Evolutionary conservation across 2,888 invertebrate genomes (phyloP), one percentile per base, ranked within the genome.

Genomic region (Frankliniella fusca): DNA sequence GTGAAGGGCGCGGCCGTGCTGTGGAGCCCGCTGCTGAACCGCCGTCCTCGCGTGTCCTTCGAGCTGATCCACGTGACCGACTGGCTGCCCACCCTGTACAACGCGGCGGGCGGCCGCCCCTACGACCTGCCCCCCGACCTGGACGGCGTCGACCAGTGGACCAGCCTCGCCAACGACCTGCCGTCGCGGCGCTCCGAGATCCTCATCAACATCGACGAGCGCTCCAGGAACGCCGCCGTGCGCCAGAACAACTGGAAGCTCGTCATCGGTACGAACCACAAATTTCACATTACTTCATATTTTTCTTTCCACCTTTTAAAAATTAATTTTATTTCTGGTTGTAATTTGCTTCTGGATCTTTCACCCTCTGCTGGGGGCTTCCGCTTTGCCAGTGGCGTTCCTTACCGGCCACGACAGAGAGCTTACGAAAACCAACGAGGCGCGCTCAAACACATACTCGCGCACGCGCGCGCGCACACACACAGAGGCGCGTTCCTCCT

Each of bases 31-130:
- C 88, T 92, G 12, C 86, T 95, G 70, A 88, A 90, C 3, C 90
- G 90, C 81, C 88, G 89, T 2, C 89, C 91, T 0, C 90, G 94
- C 38, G 91, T 94, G 0, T 92, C 93, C 0, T 89, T 90, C 0
- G 94, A 95, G 86, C 89, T 92, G 83, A 90, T 96, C 87, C 96
- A 97, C 86, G 91, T 97, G 48, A 91, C 91, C 5, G 97, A 97
- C 88, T 97, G 97, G 97, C 87, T 97, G 82, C 97, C 97, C 0
- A 97, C 97, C 0, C 87, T 97, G 0, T 88, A 94, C 83, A 87
- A 89, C 70, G 94, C 94, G 0, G 94, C 83, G 86, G 87, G 86
- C 23, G 87, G 86, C 5, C 84, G 86, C 82, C 81, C 84, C 10
- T 82, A 83, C 38, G 81, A 84, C 50, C 82, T 86, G 20, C 85